Conservation (phyloP, 2,888 invertebrate species). For the Unio delphinus region DNA sequence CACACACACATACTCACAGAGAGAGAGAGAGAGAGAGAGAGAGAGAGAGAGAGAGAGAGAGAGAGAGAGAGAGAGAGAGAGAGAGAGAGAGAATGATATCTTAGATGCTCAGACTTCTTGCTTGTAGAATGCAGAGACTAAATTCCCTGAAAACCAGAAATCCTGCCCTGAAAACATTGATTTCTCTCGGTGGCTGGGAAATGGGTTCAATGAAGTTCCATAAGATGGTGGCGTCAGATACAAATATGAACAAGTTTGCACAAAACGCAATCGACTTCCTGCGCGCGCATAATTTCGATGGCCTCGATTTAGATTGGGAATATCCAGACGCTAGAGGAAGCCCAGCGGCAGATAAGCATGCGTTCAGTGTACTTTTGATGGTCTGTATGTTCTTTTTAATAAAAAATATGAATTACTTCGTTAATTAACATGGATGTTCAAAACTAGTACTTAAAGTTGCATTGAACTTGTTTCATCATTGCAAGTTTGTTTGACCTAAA, state of each 20-base stretch:
- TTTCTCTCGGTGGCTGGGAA: slow-evolving; percentile 64
- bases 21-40: too few species aligned
- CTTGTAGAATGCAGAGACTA: neutral
- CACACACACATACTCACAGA: too few species aligned
- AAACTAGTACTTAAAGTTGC: too few species aligned
- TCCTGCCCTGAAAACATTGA: slow-evolving; percentile 48
- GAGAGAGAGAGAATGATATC: too few species aligned
- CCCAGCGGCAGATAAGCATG: slow-evolving; percentile 47
- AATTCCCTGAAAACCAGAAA: slow-evolving; percentile 42
- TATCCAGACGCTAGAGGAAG: slow-evolving; percentile 77
- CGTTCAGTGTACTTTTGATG: slow-evolving; percentile 40
- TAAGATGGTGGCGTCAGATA: slow-evolving; percentile 32
- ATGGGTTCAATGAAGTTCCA: slow-evolving; percentile 63
- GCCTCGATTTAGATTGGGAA: slow-evolving; percentile 93
- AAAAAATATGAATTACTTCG: neutral
- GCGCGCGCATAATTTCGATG: slow-evolving; percentile 79
- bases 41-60: too few species aligned
- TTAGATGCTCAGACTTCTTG: neutral
- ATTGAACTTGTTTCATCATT: too few species aligned
- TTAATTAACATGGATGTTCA: neutral
- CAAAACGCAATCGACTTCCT: slow-evolving; percentile 38
- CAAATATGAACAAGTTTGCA: slow-evolving; percentile 35
- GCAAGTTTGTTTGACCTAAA: too few species aligned
- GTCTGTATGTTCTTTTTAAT: slow-evolving; percentile 9
- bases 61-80: too few species aligned